Percentiles rank a stretch among this genome's conserved stretches.
Conservation (phyloP, 1,140 invertebrate species). For the Bombus vancouverensis region DNA sequence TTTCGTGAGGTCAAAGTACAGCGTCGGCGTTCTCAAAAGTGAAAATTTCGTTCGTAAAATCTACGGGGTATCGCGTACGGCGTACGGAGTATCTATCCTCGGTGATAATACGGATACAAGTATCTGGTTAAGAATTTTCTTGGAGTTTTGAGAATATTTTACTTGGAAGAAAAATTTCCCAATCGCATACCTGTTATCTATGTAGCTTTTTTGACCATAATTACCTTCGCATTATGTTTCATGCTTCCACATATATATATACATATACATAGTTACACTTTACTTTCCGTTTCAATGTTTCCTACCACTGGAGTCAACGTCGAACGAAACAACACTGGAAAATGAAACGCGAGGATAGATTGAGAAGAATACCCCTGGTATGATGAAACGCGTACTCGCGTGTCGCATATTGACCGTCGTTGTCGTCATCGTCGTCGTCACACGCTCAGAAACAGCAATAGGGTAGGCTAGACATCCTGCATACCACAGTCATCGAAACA, state of each 20-base stretch:
- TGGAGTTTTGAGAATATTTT: no score
- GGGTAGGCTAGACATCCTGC: no score
- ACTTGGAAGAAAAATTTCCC: no score
- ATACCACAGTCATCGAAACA: no score
- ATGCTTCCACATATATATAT: no score
- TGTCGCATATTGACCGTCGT: background rate
- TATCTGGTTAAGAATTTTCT: background rate
- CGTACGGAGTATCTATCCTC: background rate
- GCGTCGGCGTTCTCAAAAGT: background rate
- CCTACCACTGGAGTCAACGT: background rate
- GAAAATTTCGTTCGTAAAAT: background rate
- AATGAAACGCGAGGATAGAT: slow-evolving; percentile 40
- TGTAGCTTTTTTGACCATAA: no score
- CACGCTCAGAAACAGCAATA: no score
- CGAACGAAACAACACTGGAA: background rate
- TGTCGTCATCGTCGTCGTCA: background rate
- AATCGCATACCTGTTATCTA: no score
- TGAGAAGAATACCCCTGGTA: slow-evolving; percentile 22
- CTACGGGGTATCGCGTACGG: no score
- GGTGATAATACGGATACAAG: background rate
- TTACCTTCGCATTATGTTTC: no score
- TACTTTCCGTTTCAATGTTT: background rate
- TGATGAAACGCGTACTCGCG: slow-evolving; percentile 34
- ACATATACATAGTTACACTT: no score
- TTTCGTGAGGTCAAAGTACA: slow-evolving; percentile 1